phyloP scores from a whole-genome alignment of 1,140 invertebrate genomes.

The Varroa destructor region DNA sequence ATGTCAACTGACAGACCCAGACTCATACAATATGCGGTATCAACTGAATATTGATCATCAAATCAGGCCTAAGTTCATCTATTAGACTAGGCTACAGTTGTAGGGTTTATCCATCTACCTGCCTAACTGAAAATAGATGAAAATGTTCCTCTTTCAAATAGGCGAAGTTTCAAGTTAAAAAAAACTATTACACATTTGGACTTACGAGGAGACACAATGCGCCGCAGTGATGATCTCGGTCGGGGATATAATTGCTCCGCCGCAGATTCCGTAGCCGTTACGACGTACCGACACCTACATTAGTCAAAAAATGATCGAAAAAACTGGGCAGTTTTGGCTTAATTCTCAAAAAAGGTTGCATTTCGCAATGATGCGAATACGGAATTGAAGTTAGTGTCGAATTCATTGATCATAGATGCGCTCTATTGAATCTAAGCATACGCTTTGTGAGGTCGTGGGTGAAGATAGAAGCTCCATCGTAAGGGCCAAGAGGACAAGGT shows the following conservation, averaged over 20 bases:
- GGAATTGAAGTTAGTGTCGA: too few species aligned
- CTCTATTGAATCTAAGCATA: too few species aligned
- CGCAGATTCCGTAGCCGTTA: slow-evolving; percentile 27
- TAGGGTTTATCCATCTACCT: not conserved
- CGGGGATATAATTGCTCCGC: slow-evolving; percentile 5
- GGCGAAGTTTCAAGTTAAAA: not conserved
- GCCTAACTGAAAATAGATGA: not conserved
- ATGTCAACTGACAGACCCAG: not conserved
- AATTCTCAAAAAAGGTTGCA: too few species aligned
- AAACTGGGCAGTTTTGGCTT: too few species aligned
- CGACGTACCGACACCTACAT: not conserved
- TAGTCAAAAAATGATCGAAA: too few species aligned
- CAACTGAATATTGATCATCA: too few species aligned
- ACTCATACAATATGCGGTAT: too few species aligned
- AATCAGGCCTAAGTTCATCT: not conserved
- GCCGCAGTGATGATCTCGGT: slow-evolving; percentile 22
- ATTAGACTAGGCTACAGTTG: not conserved
- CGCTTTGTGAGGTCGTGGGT: too few species aligned
- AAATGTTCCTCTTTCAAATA: not conserved
- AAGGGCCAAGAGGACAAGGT: too few species aligned
- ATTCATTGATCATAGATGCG: too few species aligned
- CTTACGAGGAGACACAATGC: slow-evolving; percentile 14
- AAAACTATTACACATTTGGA: not conserved
- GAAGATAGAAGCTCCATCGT: too few species aligned
- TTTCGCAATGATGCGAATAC: too few species aligned